Percentiles rank a stretch among this genome's conserved stretches.
Evolutionary conservation across 2,113 vertebrate species (phyloP).

Genomic region (Plestiodon gilberti): DNA sequence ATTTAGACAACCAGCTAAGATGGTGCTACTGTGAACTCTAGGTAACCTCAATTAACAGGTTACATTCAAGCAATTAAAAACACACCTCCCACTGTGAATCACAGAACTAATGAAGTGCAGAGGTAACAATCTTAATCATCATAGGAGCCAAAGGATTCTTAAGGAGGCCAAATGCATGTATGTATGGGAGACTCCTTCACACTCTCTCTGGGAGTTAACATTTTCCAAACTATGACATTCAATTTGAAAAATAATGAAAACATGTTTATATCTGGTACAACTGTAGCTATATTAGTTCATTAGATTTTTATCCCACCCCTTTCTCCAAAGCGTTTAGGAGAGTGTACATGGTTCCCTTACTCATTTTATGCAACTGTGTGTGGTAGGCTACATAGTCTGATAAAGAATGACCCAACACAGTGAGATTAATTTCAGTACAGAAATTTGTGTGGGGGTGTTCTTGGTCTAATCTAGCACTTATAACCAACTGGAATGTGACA

Average conservation of each 20-base stretch:
- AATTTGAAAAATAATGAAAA: conserved; percentile 7
- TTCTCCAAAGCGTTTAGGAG: not conserved
- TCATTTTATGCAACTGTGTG: not conserved
- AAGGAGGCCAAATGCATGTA: conserved; percentile 41
- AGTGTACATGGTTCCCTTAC: not conserved
- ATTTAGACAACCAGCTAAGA: conserved; percentile 30
- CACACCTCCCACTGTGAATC: conserved; percentile 40
- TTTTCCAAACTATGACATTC: conserved; percentile 17
- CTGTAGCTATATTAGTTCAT: not conserved
- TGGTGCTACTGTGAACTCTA: not conserved
- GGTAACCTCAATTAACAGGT: conserved; percentile 51
- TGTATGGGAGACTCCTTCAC: not conserved
- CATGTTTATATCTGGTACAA: not conserved
- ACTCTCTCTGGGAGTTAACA: conserved; percentile 21
- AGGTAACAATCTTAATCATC: conserved; percentile 60
- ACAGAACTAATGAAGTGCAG: conserved; percentile 51
- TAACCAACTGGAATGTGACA: too few relatives aligned
- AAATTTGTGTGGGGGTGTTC: too few relatives aligned
- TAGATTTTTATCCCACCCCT: not conserved
- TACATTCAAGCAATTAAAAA: conserved; percentile 39
- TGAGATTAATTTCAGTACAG: too few relatives aligned
- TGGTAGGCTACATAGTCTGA: too few relatives aligned
- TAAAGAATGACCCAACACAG: too few relatives aligned
- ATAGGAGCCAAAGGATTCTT: conserved; percentile 22
- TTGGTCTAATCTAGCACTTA: too few relatives aligned